Percentiles rank a stretch among this genome's conserved stretches.
Evolutionary conservation across 2,888 invertebrate species (phyloP).

Genomic region (Gymnosoma rotundatum): DNA sequence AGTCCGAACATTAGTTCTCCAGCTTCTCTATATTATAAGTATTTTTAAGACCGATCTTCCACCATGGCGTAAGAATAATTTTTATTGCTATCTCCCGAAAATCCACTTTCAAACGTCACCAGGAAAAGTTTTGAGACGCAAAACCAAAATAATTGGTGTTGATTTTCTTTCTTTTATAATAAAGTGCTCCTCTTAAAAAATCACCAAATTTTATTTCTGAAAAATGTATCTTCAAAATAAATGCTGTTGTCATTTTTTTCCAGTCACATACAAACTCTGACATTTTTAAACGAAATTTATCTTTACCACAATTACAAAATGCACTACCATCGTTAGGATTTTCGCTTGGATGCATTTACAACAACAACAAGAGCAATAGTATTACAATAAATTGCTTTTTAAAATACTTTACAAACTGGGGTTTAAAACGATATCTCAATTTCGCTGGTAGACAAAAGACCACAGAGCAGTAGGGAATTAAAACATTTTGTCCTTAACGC

Average conservation of each 20-base stretch:
- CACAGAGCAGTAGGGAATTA: constrained; percentile 50
- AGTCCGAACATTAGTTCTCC: too few species aligned
- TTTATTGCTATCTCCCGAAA: too few species aligned
- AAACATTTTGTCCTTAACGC: constrained; percentile 62
- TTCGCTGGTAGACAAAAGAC: constrained; percentile 30
- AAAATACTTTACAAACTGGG: constrained; percentile 47
- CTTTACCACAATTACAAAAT: constrained; percentile 31
- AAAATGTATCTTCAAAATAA: too few species aligned
- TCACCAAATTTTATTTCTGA: too few species aligned
- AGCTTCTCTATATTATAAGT: too few species aligned
- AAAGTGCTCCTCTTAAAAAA: too few species aligned
- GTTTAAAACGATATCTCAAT: constrained; percentile 62
- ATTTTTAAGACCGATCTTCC: too few species aligned
- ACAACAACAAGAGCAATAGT: not conserved
- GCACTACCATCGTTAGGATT: constrained; percentile 50
- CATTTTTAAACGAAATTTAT: constrained; percentile 20
- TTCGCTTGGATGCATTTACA: constrained; percentile 50
- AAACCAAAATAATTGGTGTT: too few species aligned
- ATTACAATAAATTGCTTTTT: constrained; percentile 43
- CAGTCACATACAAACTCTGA: constrained; percentile 24
- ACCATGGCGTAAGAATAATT: too few species aligned
- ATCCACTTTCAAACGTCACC: too few species aligned
- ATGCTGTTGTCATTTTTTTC: not conserved
- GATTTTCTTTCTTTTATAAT: too few species aligned
- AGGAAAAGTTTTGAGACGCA: too few species aligned